Conservation (phyloP, 2,113 vertebrate genomes). For the Platysteira castanea region DNA sequence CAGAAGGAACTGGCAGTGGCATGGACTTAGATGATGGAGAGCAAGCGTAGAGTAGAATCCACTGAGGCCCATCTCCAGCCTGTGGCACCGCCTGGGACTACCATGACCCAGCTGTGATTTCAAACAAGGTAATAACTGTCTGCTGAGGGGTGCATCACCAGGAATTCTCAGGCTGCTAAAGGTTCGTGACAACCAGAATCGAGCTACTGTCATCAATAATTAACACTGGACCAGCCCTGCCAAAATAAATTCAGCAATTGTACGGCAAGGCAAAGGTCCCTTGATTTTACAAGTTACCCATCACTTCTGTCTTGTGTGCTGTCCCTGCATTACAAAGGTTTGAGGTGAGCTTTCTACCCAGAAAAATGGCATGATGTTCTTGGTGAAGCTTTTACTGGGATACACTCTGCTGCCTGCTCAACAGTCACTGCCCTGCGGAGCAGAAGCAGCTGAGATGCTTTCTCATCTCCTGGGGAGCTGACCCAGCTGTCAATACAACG, state of each 20-base stretch:
- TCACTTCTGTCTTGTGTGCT: too few species aligned
- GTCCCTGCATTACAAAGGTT: neutral
- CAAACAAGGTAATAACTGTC: neutral
- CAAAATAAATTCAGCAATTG: neutral
- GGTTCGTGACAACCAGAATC: accelerated
- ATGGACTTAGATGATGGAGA: neutral
- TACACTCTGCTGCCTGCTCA: neutral
- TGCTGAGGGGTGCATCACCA: neutral
- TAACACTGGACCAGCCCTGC: neutral
- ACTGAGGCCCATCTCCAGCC: neutral
- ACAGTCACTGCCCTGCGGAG: neutral
- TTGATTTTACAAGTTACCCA: neutral
- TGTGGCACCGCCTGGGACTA: neutral
- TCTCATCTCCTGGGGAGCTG: neutral
- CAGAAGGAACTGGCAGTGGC: neutral
- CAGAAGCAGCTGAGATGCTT: neutral
- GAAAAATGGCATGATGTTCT: neutral
- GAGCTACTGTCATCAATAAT: neutral
- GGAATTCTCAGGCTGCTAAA: neutral
- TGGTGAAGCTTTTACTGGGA: neutral
- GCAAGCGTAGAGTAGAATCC: neutral
- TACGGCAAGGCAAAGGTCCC: neutral
- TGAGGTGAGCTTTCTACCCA: neutral
- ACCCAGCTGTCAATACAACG: neutral
- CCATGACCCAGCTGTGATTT: neutral